These are phyloP conservation scores for Sternotherus odoratus DNA, from an alignment of 2,797 vertebrate genomes.

Conservation along the genomic window DNA sequence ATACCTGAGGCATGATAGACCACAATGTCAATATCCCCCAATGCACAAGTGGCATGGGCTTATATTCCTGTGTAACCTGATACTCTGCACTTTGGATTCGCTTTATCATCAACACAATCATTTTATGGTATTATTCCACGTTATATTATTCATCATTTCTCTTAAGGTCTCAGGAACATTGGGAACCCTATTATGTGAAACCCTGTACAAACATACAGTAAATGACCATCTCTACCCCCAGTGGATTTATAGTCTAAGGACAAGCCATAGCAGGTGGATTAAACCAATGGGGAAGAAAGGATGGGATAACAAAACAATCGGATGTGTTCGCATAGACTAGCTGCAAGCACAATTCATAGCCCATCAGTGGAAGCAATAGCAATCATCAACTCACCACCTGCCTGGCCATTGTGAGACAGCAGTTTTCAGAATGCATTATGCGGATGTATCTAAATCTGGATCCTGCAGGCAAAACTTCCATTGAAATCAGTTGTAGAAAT, in stretches of 20 bases:
- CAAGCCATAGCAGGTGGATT: not conserved
- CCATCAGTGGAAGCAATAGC: not conserved
- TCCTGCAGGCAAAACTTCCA: conserved; percentile 36
- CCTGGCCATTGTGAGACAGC: conserved; percentile 14
- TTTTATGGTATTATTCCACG: not conserved
- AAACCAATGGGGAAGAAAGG: not conserved
- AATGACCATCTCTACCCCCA: not conserved
- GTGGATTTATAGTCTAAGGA: not conserved
- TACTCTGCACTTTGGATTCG: not conserved
- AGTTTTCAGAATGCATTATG: conserved; percentile 21
- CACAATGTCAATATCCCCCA: not conserved
- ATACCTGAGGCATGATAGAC: conserved; percentile 9
- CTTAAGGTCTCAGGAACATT: not conserved
- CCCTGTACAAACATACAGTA: not conserved
- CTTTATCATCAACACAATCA: not conserved
- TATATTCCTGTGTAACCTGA: not conserved
- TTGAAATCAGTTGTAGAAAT: conserved; percentile 17
- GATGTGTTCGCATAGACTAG: not conserved
- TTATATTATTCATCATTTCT: not conserved
- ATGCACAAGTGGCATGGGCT: not conserved
- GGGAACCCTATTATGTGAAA: not conserved
- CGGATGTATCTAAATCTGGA: not conserved
- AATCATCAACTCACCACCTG: conserved; percentile 31
- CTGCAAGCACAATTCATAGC: rapidly evolving
- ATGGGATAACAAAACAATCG: not conserved